phyloP scores from a whole-genome alignment of 1,140 invertebrate species.

The Oryzaephilus surinamensis region DNA sequence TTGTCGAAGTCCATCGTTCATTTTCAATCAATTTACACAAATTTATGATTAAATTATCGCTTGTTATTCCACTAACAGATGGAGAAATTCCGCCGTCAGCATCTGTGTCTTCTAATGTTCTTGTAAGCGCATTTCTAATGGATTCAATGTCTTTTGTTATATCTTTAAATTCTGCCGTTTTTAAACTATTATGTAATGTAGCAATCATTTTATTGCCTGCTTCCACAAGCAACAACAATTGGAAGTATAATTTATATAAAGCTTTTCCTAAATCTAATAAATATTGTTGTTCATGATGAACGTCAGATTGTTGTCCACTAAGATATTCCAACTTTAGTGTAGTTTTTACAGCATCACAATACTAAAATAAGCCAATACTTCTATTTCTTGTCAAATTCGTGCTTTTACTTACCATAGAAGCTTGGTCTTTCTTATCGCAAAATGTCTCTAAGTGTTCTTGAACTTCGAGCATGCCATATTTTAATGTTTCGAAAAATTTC shows the following conservation, averaged over 20 bases:
- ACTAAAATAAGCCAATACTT: constrained; percentile 20
- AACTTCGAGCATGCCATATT: constrained; percentile 85
- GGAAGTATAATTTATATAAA: constrained; percentile 89
- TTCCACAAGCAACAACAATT: constrained; percentile 81
- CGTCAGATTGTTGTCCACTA: constrained; percentile 49
- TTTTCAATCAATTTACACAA: constrained; percentile 51
- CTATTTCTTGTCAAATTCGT: background rate
- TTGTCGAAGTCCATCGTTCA: constrained; percentile 51
- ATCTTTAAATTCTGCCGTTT: constrained; percentile 44
- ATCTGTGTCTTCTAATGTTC: constrained; percentile 45
- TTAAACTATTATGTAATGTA: constrained; percentile 45
- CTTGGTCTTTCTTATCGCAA: constrained; percentile 82
- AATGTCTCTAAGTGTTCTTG: constrained; percentile 93
- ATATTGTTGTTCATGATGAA: constrained; percentile 46
- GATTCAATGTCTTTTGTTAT: constrained; percentile 43
- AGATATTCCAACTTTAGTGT: constrained; percentile 62
- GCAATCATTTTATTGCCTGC: constrained; percentile 82
- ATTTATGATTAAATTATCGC: constrained; percentile 38
- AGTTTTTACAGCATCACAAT: constrained; percentile 50
- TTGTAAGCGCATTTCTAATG: constrained; percentile 41
- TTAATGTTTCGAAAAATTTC: constrained; percentile 62
- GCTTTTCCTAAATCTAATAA: constrained; percentile 66
- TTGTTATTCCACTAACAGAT: constrained; percentile 34
- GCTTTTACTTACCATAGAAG: constrained; percentile 59
- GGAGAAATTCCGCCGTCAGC: constrained; percentile 46